A percentile compares a stretch with the other conserved stretches of the same genome.
Conservation (phyloP, 2,113 vertebrate genomes). For the Hippocampus mohnikei region DNA sequence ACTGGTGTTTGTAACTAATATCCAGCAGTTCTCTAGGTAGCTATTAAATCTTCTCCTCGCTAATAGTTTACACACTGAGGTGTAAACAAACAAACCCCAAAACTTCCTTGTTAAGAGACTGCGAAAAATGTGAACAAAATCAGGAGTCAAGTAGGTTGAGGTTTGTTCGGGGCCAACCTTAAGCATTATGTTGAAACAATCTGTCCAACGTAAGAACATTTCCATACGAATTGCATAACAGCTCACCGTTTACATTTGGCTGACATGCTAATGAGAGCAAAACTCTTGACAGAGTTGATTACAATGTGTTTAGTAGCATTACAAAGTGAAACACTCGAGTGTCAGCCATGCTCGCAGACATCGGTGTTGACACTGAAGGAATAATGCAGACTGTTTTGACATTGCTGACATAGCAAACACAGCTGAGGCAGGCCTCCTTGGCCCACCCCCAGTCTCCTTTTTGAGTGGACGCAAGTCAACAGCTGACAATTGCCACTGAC, state of each 20-base stretch:
- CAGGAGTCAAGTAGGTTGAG: no score
- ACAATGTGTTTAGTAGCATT: not conserved
- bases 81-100: no score
- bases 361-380: not conserved
- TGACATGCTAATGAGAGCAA: not conserved
- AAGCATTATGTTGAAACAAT: not conserved
- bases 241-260: not conserved
- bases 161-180: no score
- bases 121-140: no score
- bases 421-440: constrained; percentile 1
- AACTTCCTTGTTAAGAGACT: no score
- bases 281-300: not conserved
- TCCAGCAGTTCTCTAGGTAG: no score
- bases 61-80: no score
- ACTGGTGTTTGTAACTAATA: no score
- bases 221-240: not conserved
- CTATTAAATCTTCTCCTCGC: no score
- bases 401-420: constrained; percentile 1
- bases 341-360: not conserved
- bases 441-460: not conserved
- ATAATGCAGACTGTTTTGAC: not conserved
- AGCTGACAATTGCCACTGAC: constrained; percentile 17
- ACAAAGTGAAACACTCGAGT: not conserved
- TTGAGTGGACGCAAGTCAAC: constrained; percentile 11
- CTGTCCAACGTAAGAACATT: not conserved